Conservation (phyloP, 2,113 vertebrate genomes). For the Perognathus longimembris region DNA sequence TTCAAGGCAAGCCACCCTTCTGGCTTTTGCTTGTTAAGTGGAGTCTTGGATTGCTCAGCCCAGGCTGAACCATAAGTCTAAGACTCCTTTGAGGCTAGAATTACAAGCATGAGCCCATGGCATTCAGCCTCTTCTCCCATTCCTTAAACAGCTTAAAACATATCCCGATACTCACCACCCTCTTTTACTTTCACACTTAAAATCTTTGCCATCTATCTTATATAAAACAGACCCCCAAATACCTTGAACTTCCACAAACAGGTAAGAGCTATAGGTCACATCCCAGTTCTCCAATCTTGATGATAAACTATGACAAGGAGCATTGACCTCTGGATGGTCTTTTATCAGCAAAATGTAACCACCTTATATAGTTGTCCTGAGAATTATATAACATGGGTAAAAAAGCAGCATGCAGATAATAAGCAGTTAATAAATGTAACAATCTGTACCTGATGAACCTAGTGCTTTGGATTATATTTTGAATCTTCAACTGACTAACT, state of each 20-base stretch:
- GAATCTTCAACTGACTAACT: background rate
- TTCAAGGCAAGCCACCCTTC: too few relatives aligned
- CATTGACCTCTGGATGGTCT: background rate
- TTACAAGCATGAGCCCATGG: too few relatives aligned
- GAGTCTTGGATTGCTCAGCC: too few relatives aligned
- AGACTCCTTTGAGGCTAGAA: too few relatives aligned
- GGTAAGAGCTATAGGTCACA: background rate
- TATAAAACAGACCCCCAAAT: background rate
- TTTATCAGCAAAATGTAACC: slow-evolving; percentile 11
- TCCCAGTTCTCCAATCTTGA: background rate
- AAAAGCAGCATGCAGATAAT: background rate
- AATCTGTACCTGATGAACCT: background rate
- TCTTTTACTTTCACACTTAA: background rate
- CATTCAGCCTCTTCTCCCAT: background rate
- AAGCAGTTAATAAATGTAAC: background rate
- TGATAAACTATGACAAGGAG: background rate
- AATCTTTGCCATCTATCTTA: background rate
- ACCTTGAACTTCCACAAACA: background rate
- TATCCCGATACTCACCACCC: background rate
- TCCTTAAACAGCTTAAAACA: background rate
- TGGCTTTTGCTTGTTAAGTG: too few relatives aligned
- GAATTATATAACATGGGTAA: background rate
- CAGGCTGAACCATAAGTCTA: too few relatives aligned
- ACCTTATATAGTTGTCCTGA: background rate
- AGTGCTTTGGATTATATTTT: background rate